Evolutionary conservation across 1,140 invertebrate species (phyloP).

Genomic region (Ladona fulva): DNA sequence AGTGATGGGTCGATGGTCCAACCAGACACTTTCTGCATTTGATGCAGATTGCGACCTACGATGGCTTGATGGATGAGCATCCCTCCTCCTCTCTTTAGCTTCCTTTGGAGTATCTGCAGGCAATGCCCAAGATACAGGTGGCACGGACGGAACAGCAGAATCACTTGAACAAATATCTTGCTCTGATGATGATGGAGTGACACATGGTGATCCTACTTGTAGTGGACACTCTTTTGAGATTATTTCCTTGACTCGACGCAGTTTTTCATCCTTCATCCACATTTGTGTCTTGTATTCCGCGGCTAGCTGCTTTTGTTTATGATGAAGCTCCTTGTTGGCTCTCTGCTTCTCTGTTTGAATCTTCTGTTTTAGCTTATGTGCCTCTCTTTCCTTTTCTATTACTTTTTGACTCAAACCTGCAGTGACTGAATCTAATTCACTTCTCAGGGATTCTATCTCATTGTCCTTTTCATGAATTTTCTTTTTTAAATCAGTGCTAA

Average conservation of each 20-base stretch:
- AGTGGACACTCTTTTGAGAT: conserved; percentile 11
- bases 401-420: conserved; percentile 52
- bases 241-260: conserved; percentile 37
- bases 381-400: conserved; percentile 64
- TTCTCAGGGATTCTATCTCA: conserved; percentile 22
- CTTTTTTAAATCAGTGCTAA: conserved; percentile 40
- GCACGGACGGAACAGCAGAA: neutral
- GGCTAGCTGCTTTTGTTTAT: conserved; percentile 54
- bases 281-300: conserved; percentile 41
- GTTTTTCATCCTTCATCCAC: conserved; percentile 42
- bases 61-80: conserved; percentile 60
- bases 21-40: conserved; percentile 62
- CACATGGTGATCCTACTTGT: too few species aligned
- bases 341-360: conserved; percentile 61
- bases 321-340: conserved; percentile 51
- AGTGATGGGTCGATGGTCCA: conserved; percentile 77
- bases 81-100: conserved; percentile 29
- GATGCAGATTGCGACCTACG: conserved; percentile 66
- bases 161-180: neutral
- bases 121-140: neutral
- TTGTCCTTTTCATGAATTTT: conserved; percentile 39
- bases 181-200: too few species aligned
- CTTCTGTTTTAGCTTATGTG: conserved; percentile 59
- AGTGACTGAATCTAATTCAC: conserved; percentile 17
- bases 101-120: neutral